Percentiles rank a stretch among this genome's conserved stretches.
Conservation (phyloP, 64 coral and sea anemone genomes). For the Trachythela sp. region DNA sequence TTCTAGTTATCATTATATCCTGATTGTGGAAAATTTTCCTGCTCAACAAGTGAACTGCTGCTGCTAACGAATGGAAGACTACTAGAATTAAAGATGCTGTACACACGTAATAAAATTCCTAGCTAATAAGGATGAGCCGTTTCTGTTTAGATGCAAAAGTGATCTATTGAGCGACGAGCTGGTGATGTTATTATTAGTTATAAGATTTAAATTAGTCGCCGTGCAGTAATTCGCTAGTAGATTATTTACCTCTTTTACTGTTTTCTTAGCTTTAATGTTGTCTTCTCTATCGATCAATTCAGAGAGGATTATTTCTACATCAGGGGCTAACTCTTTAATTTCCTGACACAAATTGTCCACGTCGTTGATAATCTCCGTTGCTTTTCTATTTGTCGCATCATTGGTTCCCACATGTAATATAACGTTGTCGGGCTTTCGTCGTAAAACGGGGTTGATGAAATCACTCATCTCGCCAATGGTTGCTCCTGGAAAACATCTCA, state of each 20-base stretch:
- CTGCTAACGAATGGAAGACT: no score
- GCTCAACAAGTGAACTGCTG: no score
- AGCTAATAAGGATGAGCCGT: no score
- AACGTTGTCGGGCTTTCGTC: neutral
- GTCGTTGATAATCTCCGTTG: neutral
- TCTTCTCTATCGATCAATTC: neutral
- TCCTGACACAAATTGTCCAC: neutral
- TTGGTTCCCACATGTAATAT: neutral
- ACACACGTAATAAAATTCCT: no score
- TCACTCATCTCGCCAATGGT: no score
- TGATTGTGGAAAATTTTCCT: no score
- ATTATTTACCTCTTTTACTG: slow-evolving; percentile 2
- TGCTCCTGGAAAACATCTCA: no score
- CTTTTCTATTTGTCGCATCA: neutral
- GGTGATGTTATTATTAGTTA: no score
- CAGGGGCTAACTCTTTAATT: neutral
- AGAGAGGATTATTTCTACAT: neutral
- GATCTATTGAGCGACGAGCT: no score
- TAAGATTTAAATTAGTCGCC: neutral
- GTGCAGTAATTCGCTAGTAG: neutral
- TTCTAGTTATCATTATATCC: no score
- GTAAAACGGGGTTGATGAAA: neutral
- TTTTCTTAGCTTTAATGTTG: neutral
- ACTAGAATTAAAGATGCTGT: no score
- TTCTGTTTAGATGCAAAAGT: no score